Base-by-base conservation (phyloP, 2,888 invertebrate species). In the Lepidocyrtinus sp. region DNA sequence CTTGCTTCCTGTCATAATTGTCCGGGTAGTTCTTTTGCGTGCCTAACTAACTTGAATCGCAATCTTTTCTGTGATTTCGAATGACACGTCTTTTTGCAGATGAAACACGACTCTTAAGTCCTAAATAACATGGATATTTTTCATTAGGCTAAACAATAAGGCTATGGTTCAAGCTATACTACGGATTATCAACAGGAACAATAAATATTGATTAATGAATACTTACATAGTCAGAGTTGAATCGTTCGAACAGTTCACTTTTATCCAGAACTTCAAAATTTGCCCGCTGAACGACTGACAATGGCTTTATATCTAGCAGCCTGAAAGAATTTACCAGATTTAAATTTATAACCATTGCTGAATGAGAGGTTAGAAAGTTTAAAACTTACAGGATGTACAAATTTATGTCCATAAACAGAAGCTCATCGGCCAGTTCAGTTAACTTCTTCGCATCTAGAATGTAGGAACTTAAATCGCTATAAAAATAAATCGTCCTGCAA, bases 61-160 rank as follows among this genome's bases (percentile, higher is more conserved):
- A 12, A 86, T 61, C 21, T 83, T 45, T 2, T 75, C 27, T n/a
- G 84, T 81, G 24, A 86, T 82, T 68, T 86, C 83, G 19, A 86
- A 46, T 9, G 15, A 19, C 1, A 72, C 73, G 26, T 76, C 78
- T 15, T 65, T n/a, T 15, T 55, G 26, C 22, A 67, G 7, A 55
- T 45, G 61, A 12, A 27, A 65, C 1, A 81, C 12, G 25, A 22
- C 9, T 22, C 46, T 21, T 12, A 62, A 24, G 19, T 50, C 36
- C 1, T 69, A 69, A 22, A 9, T 17, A 64, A 64, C 9, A 64
- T 64, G 24, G 2, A 9, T n/a, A 21, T 7, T 22, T n/a, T 64
- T 22, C 24, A 67, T 45, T 21, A 9, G 7, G 45, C 45, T 12
- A 45, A 12, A 45, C 12, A 45, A 9, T 45, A 9, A 9, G 7